Evolutionary conservation across 1,140 invertebrate genomes (phyloP).

Genomic region (Hypsibius dujardini): DNA sequence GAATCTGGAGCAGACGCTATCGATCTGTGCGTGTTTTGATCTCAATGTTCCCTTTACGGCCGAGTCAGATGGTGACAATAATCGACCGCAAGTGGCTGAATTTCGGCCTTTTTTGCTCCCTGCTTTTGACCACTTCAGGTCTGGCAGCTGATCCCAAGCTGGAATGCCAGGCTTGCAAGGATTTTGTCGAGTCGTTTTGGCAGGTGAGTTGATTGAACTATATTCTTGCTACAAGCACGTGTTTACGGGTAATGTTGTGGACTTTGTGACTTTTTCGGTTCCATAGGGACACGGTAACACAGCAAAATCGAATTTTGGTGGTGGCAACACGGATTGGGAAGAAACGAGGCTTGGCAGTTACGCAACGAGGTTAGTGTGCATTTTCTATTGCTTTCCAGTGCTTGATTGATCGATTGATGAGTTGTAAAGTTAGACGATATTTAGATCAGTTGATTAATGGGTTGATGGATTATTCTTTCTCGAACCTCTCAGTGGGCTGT

Average conservation of each 20-base stretch:
- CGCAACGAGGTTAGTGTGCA: conserved; percentile 42
- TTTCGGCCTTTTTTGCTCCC: too few relatives aligned
- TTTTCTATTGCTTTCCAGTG: background rate
- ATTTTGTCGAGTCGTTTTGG: conserved; percentile 59
- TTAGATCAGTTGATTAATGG: conserved; percentile 15
- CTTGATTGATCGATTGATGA: too few relatives aligned
- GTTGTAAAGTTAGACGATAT: conserved; percentile 20
- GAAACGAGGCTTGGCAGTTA: conserved; percentile 74
- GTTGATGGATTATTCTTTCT: conserved; percentile 12
- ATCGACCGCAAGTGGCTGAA: too few relatives aligned
- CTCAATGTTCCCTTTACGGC: too few relatives aligned
- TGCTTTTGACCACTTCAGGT: too few relatives aligned
- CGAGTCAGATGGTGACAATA: too few relatives aligned
- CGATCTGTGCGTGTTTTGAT: too few relatives aligned
- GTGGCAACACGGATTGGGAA: conserved; percentile 91
- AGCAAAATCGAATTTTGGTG: conserved; percentile 73
- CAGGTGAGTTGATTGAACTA: conserved; percentile 37
- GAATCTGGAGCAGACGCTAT: too few relatives aligned
- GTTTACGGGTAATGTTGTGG: background rate
- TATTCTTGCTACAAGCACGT: background rate
- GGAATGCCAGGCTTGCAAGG: conserved; percentile 59
- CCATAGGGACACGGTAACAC: conserved; percentile 64
- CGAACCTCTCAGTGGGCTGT: background rate
- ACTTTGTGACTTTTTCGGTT: conserved; percentile 18
- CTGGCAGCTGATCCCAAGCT: conserved; percentile 28